Evolutionary conservation across 2,888 invertebrate genomes (phyloP).

Genomic region (Drosophila neutralis): DNA sequence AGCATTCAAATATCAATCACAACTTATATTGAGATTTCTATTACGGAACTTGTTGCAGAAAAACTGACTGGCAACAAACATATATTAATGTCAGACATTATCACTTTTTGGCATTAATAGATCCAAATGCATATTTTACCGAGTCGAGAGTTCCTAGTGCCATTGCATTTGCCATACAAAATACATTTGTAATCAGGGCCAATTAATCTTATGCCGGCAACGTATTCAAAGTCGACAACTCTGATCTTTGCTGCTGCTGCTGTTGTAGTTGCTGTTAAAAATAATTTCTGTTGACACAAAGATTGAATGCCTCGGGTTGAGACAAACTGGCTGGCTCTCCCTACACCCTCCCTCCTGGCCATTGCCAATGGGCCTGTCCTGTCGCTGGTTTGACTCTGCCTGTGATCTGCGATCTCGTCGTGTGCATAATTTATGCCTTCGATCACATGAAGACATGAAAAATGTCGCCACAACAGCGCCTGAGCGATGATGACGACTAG

Average conservation of each 20-base stretch:
- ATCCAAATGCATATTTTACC: conserved; percentile 77
- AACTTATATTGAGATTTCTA: neutral
- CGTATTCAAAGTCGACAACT: conserved; percentile 28
- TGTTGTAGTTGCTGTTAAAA: conserved; percentile 74
- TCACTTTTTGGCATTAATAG: conserved; percentile 72
- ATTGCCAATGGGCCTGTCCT: neutral
- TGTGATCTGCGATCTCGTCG: conserved; percentile 61
- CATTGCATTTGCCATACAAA: conserved; percentile 59
- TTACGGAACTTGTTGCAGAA: conserved; percentile 1
- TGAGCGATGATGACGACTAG: conserved; percentile 72
- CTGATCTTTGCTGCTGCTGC: conserved; percentile 27
- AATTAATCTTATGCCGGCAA: conserved; percentile 66
- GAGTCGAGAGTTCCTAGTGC: conserved; percentile 23
- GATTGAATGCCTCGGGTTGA: conserved; percentile 67
- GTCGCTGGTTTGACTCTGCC: conserved; percentile 12
- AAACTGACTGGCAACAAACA: conserved; percentile 10
- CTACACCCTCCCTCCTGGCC: neutral
- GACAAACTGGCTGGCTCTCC: conserved; percentile 6
- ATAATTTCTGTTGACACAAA: conserved; percentile 81
- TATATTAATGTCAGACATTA: conserved; percentile 68
- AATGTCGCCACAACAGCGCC: conserved; percentile 78
- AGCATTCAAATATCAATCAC: neutral
- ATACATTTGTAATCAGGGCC: conserved; percentile 76
- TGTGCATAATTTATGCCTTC: conserved; percentile 78
- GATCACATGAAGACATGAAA: conserved; percentile 80